Base-by-base conservation (phyloP, 1,140 invertebrate genomes). In the Cryptotermes secundus region DNA sequence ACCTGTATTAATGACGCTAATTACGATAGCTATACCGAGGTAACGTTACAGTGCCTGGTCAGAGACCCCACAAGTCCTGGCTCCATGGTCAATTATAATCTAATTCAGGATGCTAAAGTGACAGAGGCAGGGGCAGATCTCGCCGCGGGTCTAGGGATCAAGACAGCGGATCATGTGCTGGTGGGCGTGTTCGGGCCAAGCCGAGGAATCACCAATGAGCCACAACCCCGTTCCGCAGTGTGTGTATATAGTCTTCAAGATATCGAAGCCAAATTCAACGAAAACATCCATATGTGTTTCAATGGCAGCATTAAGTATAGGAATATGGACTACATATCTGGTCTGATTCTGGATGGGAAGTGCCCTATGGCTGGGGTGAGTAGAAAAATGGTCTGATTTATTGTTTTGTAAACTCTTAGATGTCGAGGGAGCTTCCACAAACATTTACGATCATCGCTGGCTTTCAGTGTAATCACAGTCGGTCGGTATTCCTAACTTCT, bases 221-320 rank as follows among this genome's bases (percentile, higher is more conserved):
- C 95, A 0, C 89, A 93, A 86, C 87, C 92, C 12, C 93, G 94
- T 81, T 98, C 97, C 7, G 97, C 96, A 0, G 88, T 99, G 85
- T 97, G 96, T 90, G 91, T 96, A 35, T 97, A 95, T 89, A 96
- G 95, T 85, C 90, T 99, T 83, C 93, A 95, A 86, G 95, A 97
- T 72, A 97, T 99, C 86, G 96, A 98, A 88, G 94, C 94, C 83
- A 96, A 96, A 87, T 99, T 99, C 89, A 97, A 97, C 87, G 95
- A 98, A 90, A 99, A 99, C 90, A 98, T 99, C 87, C 96, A 98
- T 88, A 96, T 97, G 94, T 99, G 98, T 90, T 99, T 99, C 89
- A 97, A 98, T 90, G 97, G 97, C 35, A 97, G 95, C 86, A 95
- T 95, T 84, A 96, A 96, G 86, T 96, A 97, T 88, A 92, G 97